Percentiles rank a stretch among this genome's conserved stretches.
These are phyloP conservation scores for Thamnaconus septentrionalis DNA, from an alignment of 2,113 vertebrate species.

Conservation along the genomic window DNA sequence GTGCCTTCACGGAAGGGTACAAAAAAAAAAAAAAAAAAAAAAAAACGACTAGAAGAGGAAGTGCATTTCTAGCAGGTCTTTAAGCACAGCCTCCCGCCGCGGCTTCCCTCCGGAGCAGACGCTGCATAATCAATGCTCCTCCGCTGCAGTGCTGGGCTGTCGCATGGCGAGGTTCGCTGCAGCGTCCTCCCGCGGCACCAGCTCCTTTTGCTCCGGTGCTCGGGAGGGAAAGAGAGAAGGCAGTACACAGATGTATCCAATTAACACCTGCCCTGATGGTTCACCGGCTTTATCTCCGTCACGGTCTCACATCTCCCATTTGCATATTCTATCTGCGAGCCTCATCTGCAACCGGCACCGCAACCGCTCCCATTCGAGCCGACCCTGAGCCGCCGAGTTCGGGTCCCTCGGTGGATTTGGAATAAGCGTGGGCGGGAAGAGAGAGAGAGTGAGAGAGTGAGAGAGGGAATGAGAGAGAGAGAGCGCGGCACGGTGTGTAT, in stretches of 20 bases:
- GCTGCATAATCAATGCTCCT: conserved; percentile 49
- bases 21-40: neutral
- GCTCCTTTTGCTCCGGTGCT: conserved; percentile 21
- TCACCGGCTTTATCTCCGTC: conserved; percentile 23
- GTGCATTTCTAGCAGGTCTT: conserved; percentile 21
- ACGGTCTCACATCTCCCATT: conserved; percentile 10
- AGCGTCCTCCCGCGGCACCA: conserved; percentile 34
- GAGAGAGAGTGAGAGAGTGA: too few species aligned
- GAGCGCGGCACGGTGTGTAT: neutral
- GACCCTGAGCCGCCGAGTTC: conserved; percentile 11
- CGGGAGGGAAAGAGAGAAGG: conserved; percentile 33
- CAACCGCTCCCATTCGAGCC: conserved; percentile 33
- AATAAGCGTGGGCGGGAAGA: conserved; percentile 5
- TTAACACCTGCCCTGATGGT: conserved; percentile 56
- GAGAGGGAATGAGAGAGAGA: too few species aligned
- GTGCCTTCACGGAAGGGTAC: neutral
- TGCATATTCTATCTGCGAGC: conserved; percentile 13
- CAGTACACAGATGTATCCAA: conserved; percentile 52
- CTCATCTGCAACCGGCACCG: conserved; percentile 34
- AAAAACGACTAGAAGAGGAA: neutral
- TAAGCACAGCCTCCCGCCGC: conserved; percentile 40
- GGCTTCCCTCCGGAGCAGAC: conserved; percentile 35
- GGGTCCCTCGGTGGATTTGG: conserved; percentile 14
- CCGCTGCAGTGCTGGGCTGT: conserved; percentile 35
- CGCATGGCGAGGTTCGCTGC: conserved; percentile 2